A percentile compares a stretch with the other conserved stretches of the same genome.
Evolutionary conservation across 2,113 vertebrate genomes (phyloP).

Genomic region (Clupea harengus): DNA sequence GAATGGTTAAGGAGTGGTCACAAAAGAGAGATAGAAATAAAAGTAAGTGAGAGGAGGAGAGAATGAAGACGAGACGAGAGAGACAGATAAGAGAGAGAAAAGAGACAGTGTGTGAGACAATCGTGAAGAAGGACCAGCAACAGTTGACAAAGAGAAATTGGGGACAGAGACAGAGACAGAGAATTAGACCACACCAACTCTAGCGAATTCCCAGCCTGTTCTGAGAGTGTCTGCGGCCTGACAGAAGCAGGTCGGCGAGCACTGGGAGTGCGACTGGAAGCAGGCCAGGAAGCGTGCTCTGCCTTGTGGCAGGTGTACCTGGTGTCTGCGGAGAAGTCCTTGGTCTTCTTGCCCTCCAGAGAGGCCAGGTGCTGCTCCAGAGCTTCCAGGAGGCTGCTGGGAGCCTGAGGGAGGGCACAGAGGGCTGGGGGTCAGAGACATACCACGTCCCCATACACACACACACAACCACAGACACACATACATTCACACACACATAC

Average conservation of each 20-base stretch:
- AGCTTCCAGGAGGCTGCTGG: conserved; percentile 90
- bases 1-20: background rate
- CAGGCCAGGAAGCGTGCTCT: background rate
- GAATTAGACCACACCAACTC: background rate
- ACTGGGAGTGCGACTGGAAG: background rate
- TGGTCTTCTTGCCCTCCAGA: conserved; percentile 91
- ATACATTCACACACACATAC: background rate
- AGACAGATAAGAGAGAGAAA: background rate
- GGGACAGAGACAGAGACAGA: background rate
- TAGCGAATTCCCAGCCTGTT: too few relatives aligned
- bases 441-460: background rate
- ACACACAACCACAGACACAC: background rate
- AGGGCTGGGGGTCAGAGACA: background rate
- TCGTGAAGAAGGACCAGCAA: background rate
- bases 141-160: background rate
- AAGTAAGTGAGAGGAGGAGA: background rate
- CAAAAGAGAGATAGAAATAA: background rate
- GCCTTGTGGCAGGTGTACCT: conserved; percentile 64
- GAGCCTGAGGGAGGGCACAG: conserved; percentile 70
- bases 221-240: too few relatives aligned
- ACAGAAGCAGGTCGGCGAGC: too few relatives aligned
- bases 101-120: background rate
- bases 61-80: too few relatives aligned
- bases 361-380: conserved; percentile 92
- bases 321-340: conserved; percentile 83